Evolutionary conservation across 2,113 vertebrate genomes (phyloP).

Genomic region (Chelonoidis abingdonii): DNA sequence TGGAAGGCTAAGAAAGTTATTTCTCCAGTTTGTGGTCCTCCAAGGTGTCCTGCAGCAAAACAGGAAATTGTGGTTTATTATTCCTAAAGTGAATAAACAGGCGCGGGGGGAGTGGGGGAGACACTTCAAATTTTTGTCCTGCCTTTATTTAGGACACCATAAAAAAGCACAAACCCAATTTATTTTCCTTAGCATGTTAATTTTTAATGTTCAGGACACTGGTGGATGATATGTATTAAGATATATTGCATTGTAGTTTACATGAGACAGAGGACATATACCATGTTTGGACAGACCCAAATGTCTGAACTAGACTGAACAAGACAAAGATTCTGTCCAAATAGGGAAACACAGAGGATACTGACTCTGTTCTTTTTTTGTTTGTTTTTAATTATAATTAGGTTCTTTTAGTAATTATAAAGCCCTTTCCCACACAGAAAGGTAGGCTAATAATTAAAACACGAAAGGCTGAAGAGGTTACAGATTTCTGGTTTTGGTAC

Average conservation of each 20-base stretch:
- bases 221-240: background rate
- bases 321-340: background rate
- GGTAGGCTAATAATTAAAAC: background rate
- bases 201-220: background rate
- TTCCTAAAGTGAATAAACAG: background rate
- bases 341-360: background rate
- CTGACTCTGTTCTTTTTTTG: background rate
- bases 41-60: background rate
- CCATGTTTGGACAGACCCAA: fast-evolving
- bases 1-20: background rate
- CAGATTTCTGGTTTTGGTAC: background rate
- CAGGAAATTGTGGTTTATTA: background rate
- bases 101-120: too few species aligned
- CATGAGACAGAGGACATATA: background rate
- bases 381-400: background rate
- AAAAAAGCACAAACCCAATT: background rate
- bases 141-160: background rate
- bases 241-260: background rate
- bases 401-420: background rate
- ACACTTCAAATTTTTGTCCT: background rate
- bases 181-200: background rate
- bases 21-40: background rate
- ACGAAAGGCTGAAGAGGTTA: background rate
- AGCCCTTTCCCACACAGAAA: background rate
- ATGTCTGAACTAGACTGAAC: background rate